Base-by-base conservation (phyloP, 2,797 vertebrate species). In the Coccyzus lansbergi region DNA sequence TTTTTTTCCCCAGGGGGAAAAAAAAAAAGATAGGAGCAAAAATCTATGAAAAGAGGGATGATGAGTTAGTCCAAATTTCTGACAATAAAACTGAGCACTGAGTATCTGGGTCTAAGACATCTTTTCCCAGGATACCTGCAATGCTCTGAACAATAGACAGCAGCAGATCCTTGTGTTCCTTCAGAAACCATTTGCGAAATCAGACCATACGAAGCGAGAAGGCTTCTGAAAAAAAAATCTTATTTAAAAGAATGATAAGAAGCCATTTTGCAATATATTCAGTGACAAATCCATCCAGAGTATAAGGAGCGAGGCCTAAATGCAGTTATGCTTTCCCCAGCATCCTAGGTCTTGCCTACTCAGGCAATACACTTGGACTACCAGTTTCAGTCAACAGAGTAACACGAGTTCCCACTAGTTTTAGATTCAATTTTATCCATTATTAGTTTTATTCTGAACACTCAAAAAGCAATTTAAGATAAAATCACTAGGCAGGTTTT, bases 181-280 rank as follows among this genome's bases (percentile, higher is more conserved):
- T 65, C 33, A 10, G 36, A 26, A 91, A 95, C 21, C 44, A 90
- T 71, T 72, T 60, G 49, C 83, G 92, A 96, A 96, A 95, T 40
- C 90, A 95, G 58, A 72, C 44, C 60, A 87, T 84, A n/a, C 89
- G 90, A 95, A 89, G 46, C 21, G 51, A 40, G 38, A 88, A 75
- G 59, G 91, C 91, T 93, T 90, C 80, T 84, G 48, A n/a, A n/a
- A 92, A 91, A 92, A 29, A 3, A 26, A 31, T 68, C 64, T 60
- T 15, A 15, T n/a, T n/a, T 82, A 84, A 72, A 28, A 80, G 12
- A 72, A 90, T 18, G 60, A 24, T 72, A 83, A 49, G 28, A 81
- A 88, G 67, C 51, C 34, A 53, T 88, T 92, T 80, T 62, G n/a
- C n/a, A 53, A 53, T 8, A n/a, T 48, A 93, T 63, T n/a, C 77